A percentile compares a stretch with the other conserved stretches of the same genome.
Conservation (phyloP, 2,888 invertebrate species). For the Xiphydria camelus region DNA sequence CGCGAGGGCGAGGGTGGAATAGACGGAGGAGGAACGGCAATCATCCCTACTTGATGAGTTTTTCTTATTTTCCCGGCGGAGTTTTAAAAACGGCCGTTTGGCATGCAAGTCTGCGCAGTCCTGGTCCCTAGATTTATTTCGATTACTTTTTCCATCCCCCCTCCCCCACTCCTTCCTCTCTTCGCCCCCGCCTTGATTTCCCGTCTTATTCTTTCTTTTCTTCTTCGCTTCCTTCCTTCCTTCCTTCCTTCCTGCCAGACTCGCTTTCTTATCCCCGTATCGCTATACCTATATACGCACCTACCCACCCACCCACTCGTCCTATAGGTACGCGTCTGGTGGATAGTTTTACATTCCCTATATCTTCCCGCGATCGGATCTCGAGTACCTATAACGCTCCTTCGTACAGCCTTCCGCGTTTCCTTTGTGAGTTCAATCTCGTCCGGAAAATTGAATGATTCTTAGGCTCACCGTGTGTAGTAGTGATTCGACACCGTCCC, state of each 20-base stretch:
- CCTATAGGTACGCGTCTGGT: no score
- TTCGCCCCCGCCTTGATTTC: conserved; percentile 18
- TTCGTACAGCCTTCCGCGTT: no score
- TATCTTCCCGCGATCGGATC: no score
- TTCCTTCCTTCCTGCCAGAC: neutral
- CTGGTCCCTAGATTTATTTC: conserved; percentile 40
- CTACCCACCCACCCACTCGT: no score
- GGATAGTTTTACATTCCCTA: no score
- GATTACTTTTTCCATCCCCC: conserved; percentile 35
- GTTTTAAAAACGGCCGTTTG: conserved; percentile 47
- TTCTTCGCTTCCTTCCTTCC: conserved; percentile 6
- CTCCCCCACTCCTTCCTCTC: conserved; percentile 16
- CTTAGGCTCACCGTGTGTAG: no score
- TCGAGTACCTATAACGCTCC: no score
- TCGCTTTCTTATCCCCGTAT: neutral
- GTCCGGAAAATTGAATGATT: no score
- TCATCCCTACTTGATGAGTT: conserved; percentile 49
- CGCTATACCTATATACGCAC: no score
- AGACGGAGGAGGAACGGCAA: conserved; percentile 28
- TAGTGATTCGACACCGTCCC: no score
- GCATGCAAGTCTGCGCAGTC: conserved; percentile 38
- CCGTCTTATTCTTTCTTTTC: conserved; percentile 17
- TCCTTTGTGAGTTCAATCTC: no score
- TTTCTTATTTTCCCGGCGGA: conserved; percentile 47
- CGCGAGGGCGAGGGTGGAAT: neutral